phyloP scores from a whole-genome alignment of 2,797 vertebrate genomes.

The Rhabdophis nuchalis region DNA sequence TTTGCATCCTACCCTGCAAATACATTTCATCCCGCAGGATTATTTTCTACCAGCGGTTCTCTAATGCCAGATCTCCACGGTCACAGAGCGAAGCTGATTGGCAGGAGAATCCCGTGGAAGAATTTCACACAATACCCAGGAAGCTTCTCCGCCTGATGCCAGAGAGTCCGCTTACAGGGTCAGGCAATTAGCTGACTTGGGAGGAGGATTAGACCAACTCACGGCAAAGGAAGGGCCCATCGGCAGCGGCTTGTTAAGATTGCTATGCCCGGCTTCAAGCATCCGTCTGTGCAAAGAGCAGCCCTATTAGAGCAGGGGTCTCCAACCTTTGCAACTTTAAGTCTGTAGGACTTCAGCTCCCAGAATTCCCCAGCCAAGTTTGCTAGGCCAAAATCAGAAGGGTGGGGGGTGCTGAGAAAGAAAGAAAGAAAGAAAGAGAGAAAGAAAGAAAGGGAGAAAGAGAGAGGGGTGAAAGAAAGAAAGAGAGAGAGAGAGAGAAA shows the following conservation, averaged over 20 bases:
- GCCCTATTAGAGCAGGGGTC: too few relatives aligned
- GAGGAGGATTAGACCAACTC: not conserved
- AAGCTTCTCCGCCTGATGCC: not conserved
- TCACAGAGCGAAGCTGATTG: not conserved
- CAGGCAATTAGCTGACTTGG: not conserved
- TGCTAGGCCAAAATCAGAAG: too few relatives aligned
- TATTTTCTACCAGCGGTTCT: not conserved
- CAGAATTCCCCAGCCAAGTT: too few relatives aligned
- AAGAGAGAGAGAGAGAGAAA: too few relatives aligned
- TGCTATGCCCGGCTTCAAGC: not conserved
- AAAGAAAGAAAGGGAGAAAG: too few relatives aligned
- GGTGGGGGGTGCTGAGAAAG: too few relatives aligned
- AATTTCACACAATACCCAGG: not conserved
- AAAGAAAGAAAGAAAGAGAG: too few relatives aligned
- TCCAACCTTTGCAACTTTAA: too few relatives aligned
- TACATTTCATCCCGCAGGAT: not conserved
- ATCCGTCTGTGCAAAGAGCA: not conserved
- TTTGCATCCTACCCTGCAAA: not conserved
- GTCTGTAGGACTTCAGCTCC: too few relatives aligned
- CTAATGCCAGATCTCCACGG: not conserved
- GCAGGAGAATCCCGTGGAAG: not conserved
- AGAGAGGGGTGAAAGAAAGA: too few relatives aligned
- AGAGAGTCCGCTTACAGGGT: not conserved
- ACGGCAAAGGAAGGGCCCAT: fast-evolving
- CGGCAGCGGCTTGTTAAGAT: not conserved